A percentile compares a stretch with the other conserved stretches of the same genome.
These are phyloP conservation scores for Cirrhinus molitorella DNA, from an alignment of 2,797 vertebrate species.

Conservation along the genomic window DNA sequence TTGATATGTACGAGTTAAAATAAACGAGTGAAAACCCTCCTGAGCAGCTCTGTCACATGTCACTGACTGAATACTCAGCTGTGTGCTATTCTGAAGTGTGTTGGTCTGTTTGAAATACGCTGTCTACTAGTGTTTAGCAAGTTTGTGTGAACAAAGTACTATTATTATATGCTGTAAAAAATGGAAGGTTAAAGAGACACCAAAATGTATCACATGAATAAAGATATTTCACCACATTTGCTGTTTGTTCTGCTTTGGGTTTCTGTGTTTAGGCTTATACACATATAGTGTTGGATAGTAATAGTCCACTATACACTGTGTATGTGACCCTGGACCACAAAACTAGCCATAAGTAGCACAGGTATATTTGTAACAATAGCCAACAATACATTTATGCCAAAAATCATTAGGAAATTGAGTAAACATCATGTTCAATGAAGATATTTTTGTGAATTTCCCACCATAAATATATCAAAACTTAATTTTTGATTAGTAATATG, in stretches of 20 bases:
- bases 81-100: slow-evolving; percentile 88
- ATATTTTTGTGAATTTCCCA: too few relatives aligned
- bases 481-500: too few relatives aligned
- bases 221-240: slow-evolving; percentile 85
- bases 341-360: too few relatives aligned
- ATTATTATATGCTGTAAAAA: slow-evolving; percentile 91
- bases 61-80: slow-evolving; percentile 87
- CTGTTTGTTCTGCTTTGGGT: neutral
- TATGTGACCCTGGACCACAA: too few relatives aligned
- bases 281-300: neutral
- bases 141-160: slow-evolving; percentile 91
- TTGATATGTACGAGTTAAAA: slow-evolving; percentile 71
- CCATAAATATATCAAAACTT: too few relatives aligned
- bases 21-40: slow-evolving; percentile 66
- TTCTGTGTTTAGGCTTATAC: neutral
- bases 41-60: slow-evolving; percentile 78
- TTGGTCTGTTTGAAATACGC: slow-evolving; percentile 87
- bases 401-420: too few relatives aligned
- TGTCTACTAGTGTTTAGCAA: slow-evolving; percentile 93
- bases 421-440: too few relatives aligned
- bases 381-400: too few relatives aligned
- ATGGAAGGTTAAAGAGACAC: slow-evolving; percentile 81
- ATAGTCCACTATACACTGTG: too few relatives aligned
- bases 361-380: too few relatives aligned
- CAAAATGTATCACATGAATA: slow-evolving; percentile 90